Percentiles rank a stretch among this genome's conserved stretches.
phyloP scores from a whole-genome alignment of 2,888 invertebrate genomes.

The Isotomurus palustris region DNA sequence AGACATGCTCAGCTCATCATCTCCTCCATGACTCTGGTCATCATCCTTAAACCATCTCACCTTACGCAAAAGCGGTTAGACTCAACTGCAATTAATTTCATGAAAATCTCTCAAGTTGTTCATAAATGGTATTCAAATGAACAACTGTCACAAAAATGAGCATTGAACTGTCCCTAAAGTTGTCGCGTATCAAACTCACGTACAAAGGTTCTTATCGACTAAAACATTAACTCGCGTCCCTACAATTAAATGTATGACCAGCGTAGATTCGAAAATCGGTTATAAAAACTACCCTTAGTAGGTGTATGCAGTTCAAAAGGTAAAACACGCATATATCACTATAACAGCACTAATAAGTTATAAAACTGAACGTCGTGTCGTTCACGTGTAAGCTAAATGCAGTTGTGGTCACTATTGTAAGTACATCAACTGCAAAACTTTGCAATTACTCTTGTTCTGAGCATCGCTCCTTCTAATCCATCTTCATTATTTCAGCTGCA shows the following conservation, averaged over 20 bases:
- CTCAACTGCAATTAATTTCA: too few relatives aligned
- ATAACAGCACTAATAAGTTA: not conserved
- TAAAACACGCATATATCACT: not conserved
- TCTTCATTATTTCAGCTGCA: too few relatives aligned
- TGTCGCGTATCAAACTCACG: not conserved
- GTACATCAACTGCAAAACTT: not conserved
- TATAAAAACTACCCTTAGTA: not conserved
- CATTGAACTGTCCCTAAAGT: not conserved
- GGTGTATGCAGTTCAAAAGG: not conserved
- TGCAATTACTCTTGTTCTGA: too few relatives aligned
- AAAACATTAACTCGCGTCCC: not conserved
- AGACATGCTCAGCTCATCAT: too few relatives aligned
- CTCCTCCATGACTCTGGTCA: too few relatives aligned
- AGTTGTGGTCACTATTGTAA: not conserved
- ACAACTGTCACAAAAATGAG: not conserved
- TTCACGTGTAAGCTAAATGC: constrained; percentile 14
- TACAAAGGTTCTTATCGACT: not conserved
- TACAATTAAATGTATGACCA: not conserved
- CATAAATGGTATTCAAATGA: too few relatives aligned
- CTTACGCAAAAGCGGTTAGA: too few relatives aligned
- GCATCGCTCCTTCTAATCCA: too few relatives aligned
- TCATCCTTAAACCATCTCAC: too few relatives aligned
- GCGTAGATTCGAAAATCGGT: not conserved
- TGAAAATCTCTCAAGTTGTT: too few relatives aligned
- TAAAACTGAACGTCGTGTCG: constrained; percentile 13